Base-by-base conservation (phyloP, 2,888 invertebrate genomes). In the Clunio marinus region DNA sequence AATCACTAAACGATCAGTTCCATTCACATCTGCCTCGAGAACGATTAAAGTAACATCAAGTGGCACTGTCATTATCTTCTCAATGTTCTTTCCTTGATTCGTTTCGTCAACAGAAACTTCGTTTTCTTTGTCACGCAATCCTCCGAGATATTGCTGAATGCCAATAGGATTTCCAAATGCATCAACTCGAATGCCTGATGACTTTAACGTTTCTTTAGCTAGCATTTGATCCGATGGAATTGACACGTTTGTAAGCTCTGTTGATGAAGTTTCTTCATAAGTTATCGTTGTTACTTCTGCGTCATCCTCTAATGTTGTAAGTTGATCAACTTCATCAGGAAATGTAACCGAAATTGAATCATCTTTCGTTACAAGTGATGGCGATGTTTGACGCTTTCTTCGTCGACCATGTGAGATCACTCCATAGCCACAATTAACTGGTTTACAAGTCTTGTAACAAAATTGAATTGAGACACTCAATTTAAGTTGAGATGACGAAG, bases 401-500 rank as follows among this genome's bases (percentile, higher is more conserved):
- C n/a, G n/a, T 70, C 77, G 75, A 15, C 79, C 79, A 71, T 74
- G 74, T 0, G 79, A 78, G 25, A 71, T 70, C 37, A 75, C 72
- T 25, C 75, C 75, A 69, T 77, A 76, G 7, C 76, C 74, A 72
- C 83, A 83, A 71, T 81, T 78, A 5, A 88, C 88, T 73, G 83
- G 82, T 20, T 82, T 80, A 75, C 93, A 93, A 70, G 81, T 81
- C 1, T 81, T 80, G n/a, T 85, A 80, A 74, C 93, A 94, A 76
- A 91, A 92, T 71, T 88, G 87, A 10, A 93, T 87, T 77, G 89
- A 87, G 1, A 92, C 86, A 73, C 88, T 87, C 75, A 94, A 93
- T 70, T 88, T 83, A 0, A 93, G 89, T 4, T 90, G 83, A 28
- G 89, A 86, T n/a, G 92, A 90, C 10, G 88, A 86, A 0, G 91